Base-by-base conservation (phyloP, 2,888 invertebrate species). In the Pachliopta kotzebuea region DNA sequence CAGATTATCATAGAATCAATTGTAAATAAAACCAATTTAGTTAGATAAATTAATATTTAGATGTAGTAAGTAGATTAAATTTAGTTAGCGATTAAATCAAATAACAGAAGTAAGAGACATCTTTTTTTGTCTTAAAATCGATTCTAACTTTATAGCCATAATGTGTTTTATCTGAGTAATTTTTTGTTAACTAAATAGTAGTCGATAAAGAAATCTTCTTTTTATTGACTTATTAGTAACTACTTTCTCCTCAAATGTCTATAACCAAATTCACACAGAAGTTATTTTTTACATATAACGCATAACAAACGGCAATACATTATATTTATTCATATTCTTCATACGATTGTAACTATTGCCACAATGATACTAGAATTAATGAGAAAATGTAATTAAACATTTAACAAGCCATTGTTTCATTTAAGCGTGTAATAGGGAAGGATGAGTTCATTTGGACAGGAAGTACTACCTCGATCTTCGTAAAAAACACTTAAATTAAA, bases 381-480 rank as follows among this genome's bases (percentile, higher is more conserved):
- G 66, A 70, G 68, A 65, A 66, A 56, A 67, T 74, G 70, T 71
- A 77, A 76, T 76, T 77, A 76, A 82, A 76, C 75, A 76, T 78
- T 71, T 76, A 79, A 77, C 77, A 76, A 77, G 75, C 79, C 73
- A 86, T 85, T 85, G 83, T 85, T 78, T 75, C 68, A 70, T 65
- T 68, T 70, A 70, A 66, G 63, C 70, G 68, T 72, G 63, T 71
- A 74, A 73, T 72, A 74, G n/a, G 45, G 76, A 77, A 75, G 71
- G 71, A 70, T 57, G 69, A 60, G 63, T 69, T 75, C 74, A 75
- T 80, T 78, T 76, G 73, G 73, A 69, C 62, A 74, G 85, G 85
- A 85, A 85, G 76, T 72, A 68, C 72, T 75, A 37, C 75, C 69
- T 71, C 68, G 70, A 58, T 67, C 68, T 66, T 75, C 45, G 62